Evolutionary conservation across 2,888 invertebrate genomes (phyloP), one percentile per base, ranked within the genome.

Genomic region (Phaedon cochleariae): DNA sequence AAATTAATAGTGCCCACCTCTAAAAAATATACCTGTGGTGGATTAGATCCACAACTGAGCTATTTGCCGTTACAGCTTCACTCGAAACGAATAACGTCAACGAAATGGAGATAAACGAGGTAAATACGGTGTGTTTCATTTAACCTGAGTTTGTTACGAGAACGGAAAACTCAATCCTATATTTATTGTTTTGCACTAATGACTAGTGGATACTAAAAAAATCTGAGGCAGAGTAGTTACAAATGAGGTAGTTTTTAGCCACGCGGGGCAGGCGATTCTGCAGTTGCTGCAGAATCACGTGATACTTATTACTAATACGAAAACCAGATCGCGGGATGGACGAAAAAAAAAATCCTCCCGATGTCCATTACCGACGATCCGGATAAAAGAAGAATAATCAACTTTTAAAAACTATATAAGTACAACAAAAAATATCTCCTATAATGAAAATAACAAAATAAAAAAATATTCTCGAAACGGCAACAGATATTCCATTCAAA

Each of bases 151-250:
- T 73, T 66, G 37, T 54, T 37, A 18, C 7, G 4, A 52, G n/a
- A 65, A 58, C 34, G 68, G 59, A 63, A 51, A 74, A 73, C 72
- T 73, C 73, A 73, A 71, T 55, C 57, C 71, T 75, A 74, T 64
- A 64, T 68, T 69, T 67, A 68, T 67, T 66, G 64, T 69, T 71
- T 71, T 76, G 77, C 78, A 77, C 77, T 78, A 78, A 77, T 79
- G 79, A 79, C 79, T 79, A 79, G 79, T 67, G 74, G 74, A 76
- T 72, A 74, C 68, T 74, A 71, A 69, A 73, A 73, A 69, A 77
- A 74, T 72, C 70, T 77, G 77, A 77, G 77, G 77, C 74, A 77
- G 76, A 77, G 70, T 70, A 71, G 71, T 76, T 76, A 69, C 72
- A 62, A 62, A 63, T 75, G 75, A 75, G 75, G 75, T 73, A 75